A percentile compares a stretch with the other conserved stretches of the same genome.
Evolutionary conservation across 2,888 invertebrate genomes (phyloP).

Genomic region (Acleris cristana): DNA sequence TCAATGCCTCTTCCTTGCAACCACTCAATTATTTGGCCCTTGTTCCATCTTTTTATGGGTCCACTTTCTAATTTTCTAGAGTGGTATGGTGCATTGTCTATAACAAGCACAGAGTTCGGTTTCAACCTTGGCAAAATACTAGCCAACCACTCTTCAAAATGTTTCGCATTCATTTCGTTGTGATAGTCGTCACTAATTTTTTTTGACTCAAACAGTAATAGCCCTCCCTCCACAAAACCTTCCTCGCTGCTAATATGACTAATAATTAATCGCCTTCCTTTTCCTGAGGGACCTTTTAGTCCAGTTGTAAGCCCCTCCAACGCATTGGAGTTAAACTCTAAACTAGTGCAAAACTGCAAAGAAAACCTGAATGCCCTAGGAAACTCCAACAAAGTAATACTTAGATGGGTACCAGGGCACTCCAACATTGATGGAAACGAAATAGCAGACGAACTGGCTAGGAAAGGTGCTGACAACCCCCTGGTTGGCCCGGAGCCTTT

Average conservation of each 20-base stretch:
- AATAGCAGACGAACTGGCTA: too few relatives aligned
- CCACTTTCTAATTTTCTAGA: slow-evolving; percentile 11
- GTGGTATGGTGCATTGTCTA: too few relatives aligned
- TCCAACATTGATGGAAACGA: too few relatives aligned
- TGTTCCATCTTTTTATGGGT: slow-evolving; percentile 4
- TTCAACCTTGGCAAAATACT: slow-evolving; percentile 15
- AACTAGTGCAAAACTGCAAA: too few relatives aligned
- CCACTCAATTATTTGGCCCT: slow-evolving; percentile 13
- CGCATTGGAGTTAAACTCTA: too few relatives aligned
- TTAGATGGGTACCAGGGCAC: too few relatives aligned
- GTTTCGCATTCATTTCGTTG: slow-evolving; percentile 15
- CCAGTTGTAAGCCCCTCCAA: slow-evolving; percentile 13
- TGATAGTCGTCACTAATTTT: slow-evolving; percentile 3
- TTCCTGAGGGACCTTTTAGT: neutral
- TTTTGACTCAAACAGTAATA: slow-evolving; percentile 1
- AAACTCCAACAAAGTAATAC: too few relatives aligned
- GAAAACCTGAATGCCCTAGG: too few relatives aligned
- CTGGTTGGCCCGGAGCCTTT: too few relatives aligned
- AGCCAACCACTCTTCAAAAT: slow-evolving; percentile 20
- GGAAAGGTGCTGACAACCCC: too few relatives aligned
- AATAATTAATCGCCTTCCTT: slow-evolving; percentile 1
- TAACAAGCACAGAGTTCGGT: slow-evolving; percentile 4
- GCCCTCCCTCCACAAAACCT: neutral
- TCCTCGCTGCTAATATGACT: slow-evolving; percentile 4
- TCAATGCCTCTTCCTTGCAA: neutral